Percentiles rank a stretch among this genome's conserved stretches.
Evolutionary conservation across 2,113 vertebrate species (phyloP).

Genomic region (Gobio gobio): DNA sequence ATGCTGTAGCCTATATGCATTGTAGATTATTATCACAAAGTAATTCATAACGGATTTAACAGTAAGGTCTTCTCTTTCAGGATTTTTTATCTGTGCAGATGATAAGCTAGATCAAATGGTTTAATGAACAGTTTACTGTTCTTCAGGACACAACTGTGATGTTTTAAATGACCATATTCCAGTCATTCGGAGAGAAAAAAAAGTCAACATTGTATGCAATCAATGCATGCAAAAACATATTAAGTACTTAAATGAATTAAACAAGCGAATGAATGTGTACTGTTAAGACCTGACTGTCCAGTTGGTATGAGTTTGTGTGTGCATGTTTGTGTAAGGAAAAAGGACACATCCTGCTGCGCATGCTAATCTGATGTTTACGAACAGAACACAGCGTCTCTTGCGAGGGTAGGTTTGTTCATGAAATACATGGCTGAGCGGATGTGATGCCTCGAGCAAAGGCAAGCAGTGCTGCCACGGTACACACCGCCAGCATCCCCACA

Average conservation of each 20-base stretch:
- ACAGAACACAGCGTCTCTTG: conserved; percentile 2
- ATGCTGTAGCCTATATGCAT: background rate
- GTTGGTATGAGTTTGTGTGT: conserved; percentile 27
- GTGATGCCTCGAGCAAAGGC: conserved; percentile 13
- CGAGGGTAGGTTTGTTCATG: conserved; percentile 37
- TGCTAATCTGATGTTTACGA: conserved; percentile 32
- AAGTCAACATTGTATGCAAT: background rate
- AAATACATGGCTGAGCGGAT: conserved; percentile 29
- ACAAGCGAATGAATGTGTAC: background rate
- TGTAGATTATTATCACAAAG: background rate
- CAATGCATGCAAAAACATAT: background rate
- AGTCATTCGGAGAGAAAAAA: background rate
- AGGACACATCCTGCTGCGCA: conserved; percentile 26
- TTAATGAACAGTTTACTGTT: background rate
- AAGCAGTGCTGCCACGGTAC: background rate
- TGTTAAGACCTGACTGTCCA: background rate
- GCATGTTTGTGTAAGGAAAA: conserved; percentile 15
- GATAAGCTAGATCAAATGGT: background rate
- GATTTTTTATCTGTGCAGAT: background rate
- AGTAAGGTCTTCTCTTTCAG: background rate
- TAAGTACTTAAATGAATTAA: background rate
- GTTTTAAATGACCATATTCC: background rate
- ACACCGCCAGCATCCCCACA: conserved; percentile 17
- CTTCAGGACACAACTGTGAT: background rate
- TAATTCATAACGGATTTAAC: background rate